Evolutionary conservation across 2,888 invertebrate species (phyloP).

Genomic region (Eilema sororculum): DNA sequence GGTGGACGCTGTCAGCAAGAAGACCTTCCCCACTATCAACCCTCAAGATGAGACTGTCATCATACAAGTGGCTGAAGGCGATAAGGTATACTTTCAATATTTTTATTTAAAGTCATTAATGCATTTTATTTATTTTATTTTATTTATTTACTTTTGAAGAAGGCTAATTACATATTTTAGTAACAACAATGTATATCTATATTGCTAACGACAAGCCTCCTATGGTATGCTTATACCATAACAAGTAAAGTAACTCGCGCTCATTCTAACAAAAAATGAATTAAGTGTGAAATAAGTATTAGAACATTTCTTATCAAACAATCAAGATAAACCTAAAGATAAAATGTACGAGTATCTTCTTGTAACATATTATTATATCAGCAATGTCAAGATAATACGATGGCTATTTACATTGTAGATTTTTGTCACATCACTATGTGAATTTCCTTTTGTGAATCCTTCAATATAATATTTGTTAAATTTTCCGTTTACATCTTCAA

Average conservation of each 20-base stretch:
- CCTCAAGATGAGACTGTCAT: constrained; percentile 93
- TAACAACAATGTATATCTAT: too few relatives aligned
- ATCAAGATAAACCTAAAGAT: neutral
- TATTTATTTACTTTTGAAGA: too few relatives aligned
- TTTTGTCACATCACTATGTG: neutral
- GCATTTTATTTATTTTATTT: too few relatives aligned
- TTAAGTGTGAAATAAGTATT: neutral
- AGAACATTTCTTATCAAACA: neutral
- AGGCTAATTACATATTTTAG: too few relatives aligned
- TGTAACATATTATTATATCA: neutral
- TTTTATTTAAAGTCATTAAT: neutral
- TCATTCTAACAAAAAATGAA: neutral
- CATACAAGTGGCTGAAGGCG: constrained; percentile 93
- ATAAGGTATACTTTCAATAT: constrained; percentile 87
- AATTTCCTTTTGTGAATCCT: neutral
- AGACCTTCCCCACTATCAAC: constrained; percentile 94
- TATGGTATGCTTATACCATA: too few relatives aligned
- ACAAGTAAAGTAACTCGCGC: too few relatives aligned
- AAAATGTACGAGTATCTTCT: neutral
- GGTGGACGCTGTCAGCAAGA: constrained; percentile 93
- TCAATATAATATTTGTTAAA: neutral
- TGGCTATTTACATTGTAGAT: neutral
- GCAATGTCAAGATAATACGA: neutral
- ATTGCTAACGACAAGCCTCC: too few relatives aligned
- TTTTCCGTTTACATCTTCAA: neutral